phyloP scores from a whole-genome alignment of 1,140 invertebrate species.

The Caenorhabditis latens region DNA sequence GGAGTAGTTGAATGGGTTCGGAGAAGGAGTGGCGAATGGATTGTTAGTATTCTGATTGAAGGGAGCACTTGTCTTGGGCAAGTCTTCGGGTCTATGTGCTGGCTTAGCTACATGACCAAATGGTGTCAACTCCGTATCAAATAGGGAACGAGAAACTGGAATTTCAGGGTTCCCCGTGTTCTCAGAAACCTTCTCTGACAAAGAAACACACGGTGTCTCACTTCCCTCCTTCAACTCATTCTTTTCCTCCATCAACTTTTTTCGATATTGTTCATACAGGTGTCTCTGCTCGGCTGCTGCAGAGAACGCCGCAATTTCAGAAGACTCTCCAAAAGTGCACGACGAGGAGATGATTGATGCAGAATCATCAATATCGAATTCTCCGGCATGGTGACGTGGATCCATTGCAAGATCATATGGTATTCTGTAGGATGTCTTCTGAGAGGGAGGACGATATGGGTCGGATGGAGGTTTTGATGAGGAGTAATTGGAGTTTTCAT shows the following conservation, averaged over 20 bases:
- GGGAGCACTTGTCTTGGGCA: not conserved
- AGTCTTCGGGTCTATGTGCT: not conserved
- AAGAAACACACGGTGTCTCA: constrained; percentile 10
- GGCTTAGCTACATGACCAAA: not conserved
- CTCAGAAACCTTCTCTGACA: not conserved
- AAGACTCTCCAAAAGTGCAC: constrained; percentile 25
- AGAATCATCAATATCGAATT: constrained; percentile 30
- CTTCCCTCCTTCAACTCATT: constrained; percentile 37
- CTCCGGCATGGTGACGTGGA: constrained; percentile 25
- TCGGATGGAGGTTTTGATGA: constrained; percentile 4
- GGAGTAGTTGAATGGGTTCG: not conserved
- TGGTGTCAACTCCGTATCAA: constrained; percentile 7
- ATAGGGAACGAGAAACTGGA: not conserved
- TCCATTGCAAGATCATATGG: constrained; percentile 16
- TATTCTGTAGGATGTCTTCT: constrained; percentile 18
- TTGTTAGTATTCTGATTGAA: not conserved
- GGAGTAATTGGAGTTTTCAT: not conserved
- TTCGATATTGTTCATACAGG: constrained; percentile 25
- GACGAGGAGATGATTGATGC: constrained; percentile 34
- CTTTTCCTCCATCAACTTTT: constrained; percentile 25
- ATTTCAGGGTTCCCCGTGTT: not conserved
- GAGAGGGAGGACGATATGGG: not conserved
- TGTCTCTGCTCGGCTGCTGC: constrained; percentile 31
- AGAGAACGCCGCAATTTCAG: constrained; percentile 12
- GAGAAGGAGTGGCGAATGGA: not conserved